phyloP scores from a whole-genome alignment of 2,888 invertebrate species.

The Proisotoma minuta region DNA sequence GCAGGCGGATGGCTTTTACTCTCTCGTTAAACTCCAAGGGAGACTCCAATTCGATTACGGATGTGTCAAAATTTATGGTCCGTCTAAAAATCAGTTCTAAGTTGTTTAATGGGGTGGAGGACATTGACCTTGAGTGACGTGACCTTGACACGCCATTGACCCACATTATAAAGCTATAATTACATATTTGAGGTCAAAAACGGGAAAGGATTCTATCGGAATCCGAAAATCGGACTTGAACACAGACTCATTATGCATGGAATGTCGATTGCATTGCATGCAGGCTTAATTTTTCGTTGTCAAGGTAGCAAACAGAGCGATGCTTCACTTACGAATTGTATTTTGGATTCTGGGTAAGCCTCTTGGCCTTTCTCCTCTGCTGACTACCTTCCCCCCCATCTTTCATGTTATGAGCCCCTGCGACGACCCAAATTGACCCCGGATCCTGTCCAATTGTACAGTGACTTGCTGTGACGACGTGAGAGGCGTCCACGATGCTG shows the following conservation, averaged over 20 bases:
- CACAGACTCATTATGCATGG: no score
- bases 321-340: slow-evolving; percentile 19
- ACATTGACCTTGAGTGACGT: no score
- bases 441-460: slow-evolving; percentile 15
- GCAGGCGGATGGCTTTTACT: slow-evolving; percentile 20
- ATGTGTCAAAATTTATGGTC: slow-evolving; percentile 16
- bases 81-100: no score
- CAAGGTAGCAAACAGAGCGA: no score
- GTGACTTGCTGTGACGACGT: slow-evolving; percentile 20
- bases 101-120: no score
- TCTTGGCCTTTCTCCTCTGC: slow-evolving; percentile 10
- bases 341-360: slow-evolving; percentile 11
- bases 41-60: slow-evolving; percentile 14
- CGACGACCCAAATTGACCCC: slow-evolving; percentile 9
- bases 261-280: no score
- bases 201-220: no score
- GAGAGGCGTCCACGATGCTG: slow-evolving; percentile 18
- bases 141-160: no score
- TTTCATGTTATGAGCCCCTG: slow-evolving; percentile 22
- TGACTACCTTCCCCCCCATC: slow-evolving; percentile 12
- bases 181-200: no score
- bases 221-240: no score
- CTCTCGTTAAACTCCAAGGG: slow-evolving; percentile 21
- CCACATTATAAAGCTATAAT: no score
- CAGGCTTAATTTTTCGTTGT: no score